phyloP scores from a whole-genome alignment of 30 jellyfish, hydroid and myxozoan species.

The Aurelia sp. region DNA sequence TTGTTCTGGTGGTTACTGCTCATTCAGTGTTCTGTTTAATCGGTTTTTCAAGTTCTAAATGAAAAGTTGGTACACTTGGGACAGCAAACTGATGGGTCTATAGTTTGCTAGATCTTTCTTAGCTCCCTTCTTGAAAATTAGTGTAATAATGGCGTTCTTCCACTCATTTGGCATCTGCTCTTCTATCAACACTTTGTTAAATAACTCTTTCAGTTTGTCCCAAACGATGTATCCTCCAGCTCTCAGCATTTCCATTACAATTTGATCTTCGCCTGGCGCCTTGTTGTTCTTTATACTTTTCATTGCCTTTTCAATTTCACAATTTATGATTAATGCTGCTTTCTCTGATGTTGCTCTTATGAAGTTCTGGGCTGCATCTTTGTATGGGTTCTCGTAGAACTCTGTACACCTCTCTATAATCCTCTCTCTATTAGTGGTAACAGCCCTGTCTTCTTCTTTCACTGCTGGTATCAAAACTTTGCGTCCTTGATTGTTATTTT shows the following conservation, averaged over 20 bases:
- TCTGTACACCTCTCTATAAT: slow-evolving; percentile 63
- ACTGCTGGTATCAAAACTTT: slow-evolving; percentile 51
- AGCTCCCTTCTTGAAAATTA: slow-evolving; percentile 61
- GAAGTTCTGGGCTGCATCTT: too few species aligned
- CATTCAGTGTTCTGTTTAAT: too few species aligned
- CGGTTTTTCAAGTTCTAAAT: too few species aligned
- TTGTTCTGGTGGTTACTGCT: too few species aligned
- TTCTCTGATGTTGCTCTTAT: slow-evolving; percentile 17
- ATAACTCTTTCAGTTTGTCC: slow-evolving; percentile 15
- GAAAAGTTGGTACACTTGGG: too few species aligned
- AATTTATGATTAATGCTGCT: too few species aligned
- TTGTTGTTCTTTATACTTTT: too few species aligned
- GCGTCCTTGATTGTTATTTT: slow-evolving; percentile 31
- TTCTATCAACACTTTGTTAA: slow-evolving; percentile 41
- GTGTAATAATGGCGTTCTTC: slow-evolving; percentile 64
- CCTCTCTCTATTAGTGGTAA: slow-evolving; percentile 56
- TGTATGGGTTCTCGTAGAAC: too few species aligned
- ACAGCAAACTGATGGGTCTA: slow-evolving; percentile 65
- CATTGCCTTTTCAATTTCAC: too few species aligned
- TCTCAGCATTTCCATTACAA: slow-evolving; percentile 50
- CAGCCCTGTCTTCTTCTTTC: slow-evolving; percentile 46
- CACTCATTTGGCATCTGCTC: slow-evolving; percentile 64
- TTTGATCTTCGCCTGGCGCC: too few species aligned
- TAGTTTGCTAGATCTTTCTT: slow-evolving; percentile 74
- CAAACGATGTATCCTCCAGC: slow-evolving; percentile 57